Base-by-base conservation (phyloP, 2,113 vertebrate genomes). In the Gallinago media region DNA sequence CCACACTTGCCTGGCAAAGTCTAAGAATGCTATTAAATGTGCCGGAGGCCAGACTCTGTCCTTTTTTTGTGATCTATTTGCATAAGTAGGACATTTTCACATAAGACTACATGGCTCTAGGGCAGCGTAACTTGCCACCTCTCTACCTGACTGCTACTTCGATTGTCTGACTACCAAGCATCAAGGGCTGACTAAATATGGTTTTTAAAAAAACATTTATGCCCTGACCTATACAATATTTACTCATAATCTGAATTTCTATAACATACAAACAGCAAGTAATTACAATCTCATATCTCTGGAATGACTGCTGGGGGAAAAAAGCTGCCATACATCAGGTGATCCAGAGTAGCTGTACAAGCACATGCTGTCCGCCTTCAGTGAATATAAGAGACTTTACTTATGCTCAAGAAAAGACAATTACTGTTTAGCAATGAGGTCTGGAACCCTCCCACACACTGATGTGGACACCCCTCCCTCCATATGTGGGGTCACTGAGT, bases 21-120 rank as follows among this genome's bases (percentile, higher is more conserved):
- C 83, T 92, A 91, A 91, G 94, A 94, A 94, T 31, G 91, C 86
- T 96, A 95, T 94, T 91, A 97, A 92, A 91, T 82, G 73, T 56
- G 94, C 95, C 9, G 3, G 87, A 85, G 91, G 95, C 89, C 77
- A 96, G 66, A 88, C 81, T 91, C 75, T 46, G 34, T 89, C 86
- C 71, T 94, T 95, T 97, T 97, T 95, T 95, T 96, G 93, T 94
- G 84, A 96, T 66, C 55, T 67, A 97, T 95, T 97, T 96, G 87
- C 76, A 95, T 88, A 96, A 97, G 63, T 79, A 96, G 86, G 80
- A 85, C 77, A 34, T 94, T 95, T 95, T 89, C 76, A 92, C 21
- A 27, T 89, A 93, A 89, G 88, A 85, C 76, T 96, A 83, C 80
- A 68, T 47, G 71, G 88, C 82, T 88, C 58, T 54, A 92, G 54